These are phyloP conservation scores for Micrastur ruficollis DNA, from an alignment of 2,797 vertebrate genomes.

Conservation along the genomic window DNA sequence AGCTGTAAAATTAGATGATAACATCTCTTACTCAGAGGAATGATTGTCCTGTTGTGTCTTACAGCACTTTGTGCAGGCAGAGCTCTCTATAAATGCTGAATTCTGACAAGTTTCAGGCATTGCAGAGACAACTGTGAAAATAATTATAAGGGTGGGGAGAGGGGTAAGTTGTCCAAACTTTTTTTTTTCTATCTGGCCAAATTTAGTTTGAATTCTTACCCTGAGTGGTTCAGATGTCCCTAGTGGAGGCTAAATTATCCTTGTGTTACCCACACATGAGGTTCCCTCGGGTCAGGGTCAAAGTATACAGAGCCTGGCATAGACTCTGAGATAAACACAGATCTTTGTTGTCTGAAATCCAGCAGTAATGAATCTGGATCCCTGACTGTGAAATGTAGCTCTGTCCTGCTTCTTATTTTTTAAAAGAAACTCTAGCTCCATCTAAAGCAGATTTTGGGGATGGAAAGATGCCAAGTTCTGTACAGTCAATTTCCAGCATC, in stretches of 20 bases:
- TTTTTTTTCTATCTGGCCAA: constrained; percentile 13
- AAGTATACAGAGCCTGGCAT: background rate
- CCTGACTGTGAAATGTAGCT: background rate
- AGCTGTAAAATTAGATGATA: background rate
- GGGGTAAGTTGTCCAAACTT: background rate
- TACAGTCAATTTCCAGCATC: constrained; percentile 9
- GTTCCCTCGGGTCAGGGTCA: constrained; percentile 42
- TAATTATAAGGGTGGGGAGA: constrained; percentile 35
- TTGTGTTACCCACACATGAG: constrained; percentile 22
- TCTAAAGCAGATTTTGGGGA: constrained; percentile 30
- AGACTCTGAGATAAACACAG: background rate
- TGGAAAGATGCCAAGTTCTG: background rate
- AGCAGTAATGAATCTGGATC: background rate
- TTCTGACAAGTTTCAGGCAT: background rate
- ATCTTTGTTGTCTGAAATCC: constrained; percentile 7
- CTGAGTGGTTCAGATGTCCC: background rate
- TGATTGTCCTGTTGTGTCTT: accelerated
- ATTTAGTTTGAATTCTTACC: background rate
- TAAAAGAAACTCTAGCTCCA: constrained; percentile 33
- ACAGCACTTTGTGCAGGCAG: background rate
- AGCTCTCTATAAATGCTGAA: background rate
- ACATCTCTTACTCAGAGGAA: background rate
- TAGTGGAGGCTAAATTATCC: background rate
- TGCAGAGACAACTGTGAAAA: constrained; percentile 25
- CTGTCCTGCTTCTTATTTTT: background rate